Evolutionary conservation across 2,113 vertebrate genomes (phyloP).

Genomic region (Cercocebus atys): DNA sequence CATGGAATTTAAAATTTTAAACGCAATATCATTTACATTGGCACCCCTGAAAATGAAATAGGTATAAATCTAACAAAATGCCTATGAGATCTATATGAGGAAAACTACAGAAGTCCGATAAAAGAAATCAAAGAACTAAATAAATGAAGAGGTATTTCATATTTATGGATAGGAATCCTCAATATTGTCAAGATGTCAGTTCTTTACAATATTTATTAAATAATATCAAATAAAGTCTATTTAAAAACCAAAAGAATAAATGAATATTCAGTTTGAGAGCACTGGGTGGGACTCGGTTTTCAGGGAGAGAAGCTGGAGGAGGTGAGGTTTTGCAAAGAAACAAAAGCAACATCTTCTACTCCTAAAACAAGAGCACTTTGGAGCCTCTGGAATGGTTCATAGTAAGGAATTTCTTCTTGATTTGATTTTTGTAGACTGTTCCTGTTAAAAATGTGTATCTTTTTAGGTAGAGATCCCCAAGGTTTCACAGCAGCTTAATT

Average conservation of each 20-base stretch:
- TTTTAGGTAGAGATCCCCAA: neutral
- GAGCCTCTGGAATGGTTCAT: neutral
- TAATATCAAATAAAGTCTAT: neutral
- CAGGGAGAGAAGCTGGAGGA: neutral
- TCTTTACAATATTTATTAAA: neutral
- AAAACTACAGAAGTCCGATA: neutral
- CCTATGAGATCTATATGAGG: neutral
- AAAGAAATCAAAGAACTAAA: neutral
- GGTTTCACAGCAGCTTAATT: neutral
- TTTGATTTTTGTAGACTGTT: neutral
- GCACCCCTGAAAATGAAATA: neutral
- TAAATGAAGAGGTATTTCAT: neutral
- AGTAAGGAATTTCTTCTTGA: neutral
- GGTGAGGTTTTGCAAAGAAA: neutral
- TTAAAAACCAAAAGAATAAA: neutral
- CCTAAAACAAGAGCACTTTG: neutral
- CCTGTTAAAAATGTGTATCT: neutral
- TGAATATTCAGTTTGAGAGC: neutral
- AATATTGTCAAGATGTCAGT: neutral
- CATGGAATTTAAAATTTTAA: neutral
- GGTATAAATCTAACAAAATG: neutral
- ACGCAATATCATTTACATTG: neutral
- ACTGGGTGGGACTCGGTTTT: neutral
- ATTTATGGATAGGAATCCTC: neutral
- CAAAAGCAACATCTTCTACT: neutral